Percentiles rank a stretch among this genome's conserved stretches.
These are phyloP conservation scores for Periparus ater DNA, from an alignment of 2,797 vertebrate genomes.

Conservation along the genomic window DNA sequence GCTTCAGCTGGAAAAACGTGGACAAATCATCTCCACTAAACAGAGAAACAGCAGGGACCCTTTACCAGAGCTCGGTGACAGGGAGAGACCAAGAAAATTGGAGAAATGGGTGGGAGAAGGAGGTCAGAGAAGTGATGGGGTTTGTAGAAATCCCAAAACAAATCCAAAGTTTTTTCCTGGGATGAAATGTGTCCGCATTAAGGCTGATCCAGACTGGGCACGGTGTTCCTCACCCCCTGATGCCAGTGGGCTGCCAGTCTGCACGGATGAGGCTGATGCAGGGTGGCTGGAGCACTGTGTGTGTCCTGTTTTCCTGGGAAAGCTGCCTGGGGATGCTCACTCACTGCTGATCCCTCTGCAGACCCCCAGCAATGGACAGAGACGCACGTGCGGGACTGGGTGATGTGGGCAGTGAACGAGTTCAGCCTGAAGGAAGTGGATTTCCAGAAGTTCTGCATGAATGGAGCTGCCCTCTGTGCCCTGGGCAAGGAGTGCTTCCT, in stretches of 20 bases:
- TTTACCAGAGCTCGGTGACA: not conserved
- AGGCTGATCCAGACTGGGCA: not conserved
- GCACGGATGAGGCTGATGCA: not conserved
- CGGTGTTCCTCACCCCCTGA: not conserved
- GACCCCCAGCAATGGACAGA: slow-evolving; percentile 97
- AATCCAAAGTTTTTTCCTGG: not conserved
- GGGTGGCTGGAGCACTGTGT: not conserved
- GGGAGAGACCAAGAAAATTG: not conserved
- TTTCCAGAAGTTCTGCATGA: slow-evolving; percentile 96
- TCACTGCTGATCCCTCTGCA: slow-evolving; percentile 40
- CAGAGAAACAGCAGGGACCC: not conserved
- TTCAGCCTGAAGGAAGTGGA: slow-evolving; percentile 97
- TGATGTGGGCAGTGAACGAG: slow-evolving; percentile 97
- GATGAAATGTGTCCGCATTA: fast-evolving
- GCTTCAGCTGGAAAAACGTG: not conserved
- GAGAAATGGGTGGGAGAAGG: not conserved
- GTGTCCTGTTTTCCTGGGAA: not conserved
- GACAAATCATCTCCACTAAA: not conserved
- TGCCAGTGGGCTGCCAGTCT: not conserved
- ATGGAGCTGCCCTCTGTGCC: slow-evolving; percentile 89
- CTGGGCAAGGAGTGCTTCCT: slow-evolving; percentile 97
- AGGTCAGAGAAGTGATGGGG: not conserved
- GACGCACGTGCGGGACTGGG: slow-evolving; percentile 92
- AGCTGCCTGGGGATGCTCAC: not conserved
- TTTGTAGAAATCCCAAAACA: not conserved